Percentiles rank a stretch among this genome's conserved stretches.
These are phyloP conservation scores for Vanessa cardui DNA, from an alignment of 2,888 invertebrate species.

Conservation along the genomic window DNA sequence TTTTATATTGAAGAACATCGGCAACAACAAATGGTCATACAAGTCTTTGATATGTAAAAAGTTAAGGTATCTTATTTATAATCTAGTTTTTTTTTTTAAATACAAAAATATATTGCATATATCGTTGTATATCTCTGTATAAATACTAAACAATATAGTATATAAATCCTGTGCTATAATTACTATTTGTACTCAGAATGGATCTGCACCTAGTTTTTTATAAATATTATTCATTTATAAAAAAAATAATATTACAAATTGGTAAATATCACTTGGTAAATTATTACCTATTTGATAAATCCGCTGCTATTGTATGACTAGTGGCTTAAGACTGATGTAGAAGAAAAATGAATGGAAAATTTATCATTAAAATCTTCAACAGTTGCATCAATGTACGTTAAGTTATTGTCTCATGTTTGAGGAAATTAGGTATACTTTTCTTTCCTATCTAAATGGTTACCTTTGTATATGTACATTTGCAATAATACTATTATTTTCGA, in stretches of 20 bases:
- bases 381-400: neutral
- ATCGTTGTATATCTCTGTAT: constrained; percentile 67
- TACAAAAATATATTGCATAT: constrained; percentile 75
- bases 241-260: constrained; percentile 20
- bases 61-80: constrained; percentile 47
- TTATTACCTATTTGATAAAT: constrained; percentile 59
- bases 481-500: constrained; percentile 11
- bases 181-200: constrained; percentile 59
- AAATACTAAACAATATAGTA: constrained; percentile 49
- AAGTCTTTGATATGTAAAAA: constrained; percentile 70
- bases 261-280: constrained; percentile 36
- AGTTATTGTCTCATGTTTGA: neutral
- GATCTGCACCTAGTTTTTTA: constrained; percentile 51
- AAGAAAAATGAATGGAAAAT: neutral
- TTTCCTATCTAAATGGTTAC: constrained; percentile 2
- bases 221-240: constrained; percentile 19
- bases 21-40: constrained; percentile 45
- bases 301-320: constrained; percentile 74
- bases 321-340: constrained; percentile 47
- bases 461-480: constrained; percentile 3
- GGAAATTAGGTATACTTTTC: neutral
- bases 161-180: constrained; percentile 46
- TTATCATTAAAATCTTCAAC: neutral
- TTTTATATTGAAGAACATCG: constrained; percentile 56
- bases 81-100: constrained; percentile 58